Percentiles rank a stretch among this genome's conserved stretches.
These are phyloP conservation scores for Buphagus erythrorhynchus DNA, from an alignment of 2,797 vertebrate genomes.

Conservation along the genomic window DNA sequence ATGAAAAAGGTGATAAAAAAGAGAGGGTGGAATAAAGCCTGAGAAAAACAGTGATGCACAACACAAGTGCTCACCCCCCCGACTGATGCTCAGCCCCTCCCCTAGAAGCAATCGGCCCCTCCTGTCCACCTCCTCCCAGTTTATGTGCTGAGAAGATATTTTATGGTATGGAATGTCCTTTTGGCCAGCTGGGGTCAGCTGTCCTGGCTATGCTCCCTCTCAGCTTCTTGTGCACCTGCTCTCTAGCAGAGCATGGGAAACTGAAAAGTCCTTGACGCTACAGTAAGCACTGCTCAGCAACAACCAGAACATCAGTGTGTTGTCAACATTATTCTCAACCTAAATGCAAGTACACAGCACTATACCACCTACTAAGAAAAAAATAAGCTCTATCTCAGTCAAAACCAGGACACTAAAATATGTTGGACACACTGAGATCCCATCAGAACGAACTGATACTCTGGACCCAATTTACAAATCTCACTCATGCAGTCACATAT, in stretches of 20 bases:
- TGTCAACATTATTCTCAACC: not conserved
- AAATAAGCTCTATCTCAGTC: not conserved
- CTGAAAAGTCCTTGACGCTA: not conserved
- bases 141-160: not conserved
- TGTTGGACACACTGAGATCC: not conserved
- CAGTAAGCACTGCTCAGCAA: not conserved
- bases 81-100: fast-evolving
- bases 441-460: not conserved
- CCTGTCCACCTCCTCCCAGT: not conserved
- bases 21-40: not conserved
- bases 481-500: not conserved
- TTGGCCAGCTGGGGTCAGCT: not conserved
- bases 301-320: not conserved
- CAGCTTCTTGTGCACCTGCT: not conserved
- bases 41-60: not conserved
- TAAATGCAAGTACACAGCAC: not conserved
- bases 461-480: not conserved
- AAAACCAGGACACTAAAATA: not conserved
- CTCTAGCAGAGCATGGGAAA: not conserved
- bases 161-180: not conserved
- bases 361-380: not conserved
- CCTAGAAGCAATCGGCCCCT: not conserved
- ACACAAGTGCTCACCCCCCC: not conserved
- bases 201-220: not conserved
- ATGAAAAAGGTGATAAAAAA: not conserved